Conservation (phyloP, 2,113 vertebrate genomes). For the Zeus faber region DNA sequence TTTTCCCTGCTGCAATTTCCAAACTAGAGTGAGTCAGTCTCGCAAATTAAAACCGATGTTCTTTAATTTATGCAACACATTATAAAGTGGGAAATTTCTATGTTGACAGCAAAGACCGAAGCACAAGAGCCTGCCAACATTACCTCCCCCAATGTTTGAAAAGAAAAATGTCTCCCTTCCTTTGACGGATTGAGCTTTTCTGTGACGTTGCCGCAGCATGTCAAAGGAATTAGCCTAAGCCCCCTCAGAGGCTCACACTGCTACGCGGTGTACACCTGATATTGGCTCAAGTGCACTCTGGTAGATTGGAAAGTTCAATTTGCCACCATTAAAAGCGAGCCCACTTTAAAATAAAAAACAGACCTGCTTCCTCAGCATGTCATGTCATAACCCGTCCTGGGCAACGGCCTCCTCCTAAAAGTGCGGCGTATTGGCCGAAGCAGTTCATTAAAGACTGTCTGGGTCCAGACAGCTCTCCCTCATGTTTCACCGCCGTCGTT, state of each 20-base stretch:
- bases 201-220: slow-evolving; percentile 5
- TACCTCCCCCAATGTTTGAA: background rate
- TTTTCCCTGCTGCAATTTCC: too few relatives aligned
- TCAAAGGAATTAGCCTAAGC: slow-evolving; percentile 24
- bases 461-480: slow-evolving; percentile 52
- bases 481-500: slow-evolving; percentile 49
- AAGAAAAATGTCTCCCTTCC: background rate
- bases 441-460: slow-evolving; percentile 59
- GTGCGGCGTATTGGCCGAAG: slow-evolving; percentile 32
- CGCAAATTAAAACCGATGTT: too few relatives aligned
- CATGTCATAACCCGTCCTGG: slow-evolving; percentile 41
- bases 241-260: slow-evolving; percentile 19
- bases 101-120: background rate
- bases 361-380: slow-evolving; percentile 54
- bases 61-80: too few relatives aligned
- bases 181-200: slow-evolving; percentile 21
- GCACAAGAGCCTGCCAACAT: background rate
- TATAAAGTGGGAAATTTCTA: background rate
- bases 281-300: slow-evolving; percentile 52
- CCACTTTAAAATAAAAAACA: slow-evolving; percentile 46
- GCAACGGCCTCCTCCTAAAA: slow-evolving; percentile 42
- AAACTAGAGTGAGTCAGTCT: too few relatives aligned
- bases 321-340: slow-evolving; percentile 48
- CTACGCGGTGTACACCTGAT: slow-evolving; percentile 23
- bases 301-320: slow-evolving; percentile 64